These are phyloP conservation scores for Heliothis subflexa DNA, from an alignment of 1,140 invertebrate genomes.

Conservation along the genomic window DNA sequence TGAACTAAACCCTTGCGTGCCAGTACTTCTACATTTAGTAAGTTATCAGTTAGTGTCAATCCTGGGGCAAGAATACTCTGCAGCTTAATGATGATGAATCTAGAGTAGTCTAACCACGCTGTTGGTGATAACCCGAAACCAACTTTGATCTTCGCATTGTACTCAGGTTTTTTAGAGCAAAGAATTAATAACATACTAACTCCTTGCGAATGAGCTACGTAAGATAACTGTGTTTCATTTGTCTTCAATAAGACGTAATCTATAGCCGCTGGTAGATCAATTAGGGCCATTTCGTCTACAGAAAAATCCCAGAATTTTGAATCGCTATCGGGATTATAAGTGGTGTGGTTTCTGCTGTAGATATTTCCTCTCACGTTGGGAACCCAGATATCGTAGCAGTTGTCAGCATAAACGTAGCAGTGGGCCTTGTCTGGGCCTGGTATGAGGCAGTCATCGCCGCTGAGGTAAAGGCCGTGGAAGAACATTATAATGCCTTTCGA, in stretches of 20 bases:
- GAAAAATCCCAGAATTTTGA: slow-evolving; percentile 88
- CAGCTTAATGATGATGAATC: slow-evolving; percentile 47
- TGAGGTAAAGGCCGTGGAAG: slow-evolving; percentile 54
- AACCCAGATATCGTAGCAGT: slow-evolving; percentile 89
- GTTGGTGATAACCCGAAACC: slow-evolving; percentile 86
- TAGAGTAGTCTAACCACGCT: slow-evolving; percentile 62
- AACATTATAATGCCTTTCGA: slow-evolving; percentile 40
- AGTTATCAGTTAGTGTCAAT: not conserved
- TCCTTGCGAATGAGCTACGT: slow-evolving; percentile 90
- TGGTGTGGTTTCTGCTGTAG: slow-evolving; percentile 88
- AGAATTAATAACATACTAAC: slow-evolving; percentile 83
- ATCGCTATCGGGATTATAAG: slow-evolving; percentile 86
- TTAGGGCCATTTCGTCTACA: slow-evolving; percentile 63
- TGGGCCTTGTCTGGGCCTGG: slow-evolving; percentile 52
- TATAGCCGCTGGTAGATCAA: slow-evolving; percentile 54
- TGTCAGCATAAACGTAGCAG: slow-evolving; percentile 53
- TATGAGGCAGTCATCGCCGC: slow-evolving; percentile 55
- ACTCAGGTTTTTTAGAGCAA: slow-evolving; percentile 82
- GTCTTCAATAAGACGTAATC: slow-evolving; percentile 87
- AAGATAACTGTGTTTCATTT: slow-evolving; percentile 85
- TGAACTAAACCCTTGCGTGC: slow-evolving; percentile 13
- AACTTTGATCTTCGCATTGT: slow-evolving; percentile 83
- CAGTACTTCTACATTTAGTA: slow-evolving; percentile 46
- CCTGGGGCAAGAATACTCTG: slow-evolving; percentile 24
- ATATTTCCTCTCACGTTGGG: slow-evolving; percentile 89